Evolutionary conservation across 1,140 invertebrate genomes (phyloP), one percentile per base, ranked within the genome.

Genomic region (Cyclargus thomasi): DNA sequence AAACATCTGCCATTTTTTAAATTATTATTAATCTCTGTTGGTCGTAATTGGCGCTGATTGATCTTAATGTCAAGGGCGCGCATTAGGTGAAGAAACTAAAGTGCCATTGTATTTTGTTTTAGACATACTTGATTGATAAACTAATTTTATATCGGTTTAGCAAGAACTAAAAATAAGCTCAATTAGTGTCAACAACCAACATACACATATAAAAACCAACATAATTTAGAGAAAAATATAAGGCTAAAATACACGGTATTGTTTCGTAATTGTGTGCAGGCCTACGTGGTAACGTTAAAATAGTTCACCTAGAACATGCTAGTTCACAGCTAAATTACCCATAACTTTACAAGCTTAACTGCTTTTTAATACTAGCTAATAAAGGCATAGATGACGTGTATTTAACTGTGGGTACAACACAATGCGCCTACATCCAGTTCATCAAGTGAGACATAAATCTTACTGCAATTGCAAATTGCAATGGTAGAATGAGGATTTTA

Each of bases 41-140:
- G 11, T 47, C 39, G 39, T 47, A 59, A 59, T 59, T 59, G 55
- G 17, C 10, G 18, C 55, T 59, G 55, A 59, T 59, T 59, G 55
- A 11, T 59, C 55, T 59, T 59, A 59, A 59, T 59, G 55, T 21
- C 55, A 59, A 21, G 55, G 55, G 10, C 18, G 17, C 7, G 18
- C 14, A 20, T 21, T 59, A 59, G 55, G 55, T 59, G 55, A 10
- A 47, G 39, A 16, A 47, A 59, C 55, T 18, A 20, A 59, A 20
- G 10, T 59, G 18, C 18, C 53, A 20, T 11, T 20, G 17, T 59
- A 59, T 59, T 21, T 21, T 20, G 11, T 18, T 17, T 55, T 7
- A 29, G 8, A 29, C 29, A 6, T 0, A 6, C 29, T 29, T 6
- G 23, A 3, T 29, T 29, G 29, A 29, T 29, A 29, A 4, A 29